Conservation (phyloP, 1,140 invertebrate species). For the Drepana arcuata region DNA sequence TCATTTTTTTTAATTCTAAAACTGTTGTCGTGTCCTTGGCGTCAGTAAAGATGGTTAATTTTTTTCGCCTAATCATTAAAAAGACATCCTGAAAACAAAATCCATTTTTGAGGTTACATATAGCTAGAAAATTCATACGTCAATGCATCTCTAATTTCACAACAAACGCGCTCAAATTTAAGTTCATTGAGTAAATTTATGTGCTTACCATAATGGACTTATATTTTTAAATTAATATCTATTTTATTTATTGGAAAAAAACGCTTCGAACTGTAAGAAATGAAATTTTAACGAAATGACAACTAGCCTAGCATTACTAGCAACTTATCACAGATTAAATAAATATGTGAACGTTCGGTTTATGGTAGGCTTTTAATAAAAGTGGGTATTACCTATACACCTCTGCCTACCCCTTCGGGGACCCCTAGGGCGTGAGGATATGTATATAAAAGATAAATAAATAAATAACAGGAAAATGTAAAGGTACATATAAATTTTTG, state of each 20-base stretch:
- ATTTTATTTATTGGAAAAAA: slow-evolving; percentile 53
- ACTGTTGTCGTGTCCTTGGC: slow-evolving; percentile 96
- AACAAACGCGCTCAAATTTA: slow-evolving; percentile 1
- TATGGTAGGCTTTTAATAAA: no score
- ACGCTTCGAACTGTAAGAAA: slow-evolving; percentile 57
- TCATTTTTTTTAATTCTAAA: slow-evolving; percentile 95
- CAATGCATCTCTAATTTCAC: slow-evolving; percentile 4
- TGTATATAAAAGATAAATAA: no score
- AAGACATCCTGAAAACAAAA: slow-evolving; percentile 91
- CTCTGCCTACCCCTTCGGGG: no score
- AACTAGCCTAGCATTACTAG: no score
- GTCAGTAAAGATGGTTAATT: slow-evolving; percentile 98
- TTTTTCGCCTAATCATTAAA: slow-evolving; percentile 97
- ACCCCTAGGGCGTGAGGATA: no score
- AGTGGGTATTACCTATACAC: no score
- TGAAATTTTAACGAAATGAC: slow-evolving; percentile 60
- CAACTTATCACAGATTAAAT: no score
- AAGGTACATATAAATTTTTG: no score
- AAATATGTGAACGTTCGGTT: no score
- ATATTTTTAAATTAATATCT: slow-evolving; percentile 55
- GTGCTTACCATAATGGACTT: slow-evolving; percentile 54
- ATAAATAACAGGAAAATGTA: no score
- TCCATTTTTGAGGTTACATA: slow-evolving; percentile 61
- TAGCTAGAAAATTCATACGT: slow-evolving; percentile 12
- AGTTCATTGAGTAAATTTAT: not conserved